These are phyloP conservation scores for Neria commutata DNA, from an alignment of 2,888 invertebrate genomes.

Conservation along the genomic window DNA sequence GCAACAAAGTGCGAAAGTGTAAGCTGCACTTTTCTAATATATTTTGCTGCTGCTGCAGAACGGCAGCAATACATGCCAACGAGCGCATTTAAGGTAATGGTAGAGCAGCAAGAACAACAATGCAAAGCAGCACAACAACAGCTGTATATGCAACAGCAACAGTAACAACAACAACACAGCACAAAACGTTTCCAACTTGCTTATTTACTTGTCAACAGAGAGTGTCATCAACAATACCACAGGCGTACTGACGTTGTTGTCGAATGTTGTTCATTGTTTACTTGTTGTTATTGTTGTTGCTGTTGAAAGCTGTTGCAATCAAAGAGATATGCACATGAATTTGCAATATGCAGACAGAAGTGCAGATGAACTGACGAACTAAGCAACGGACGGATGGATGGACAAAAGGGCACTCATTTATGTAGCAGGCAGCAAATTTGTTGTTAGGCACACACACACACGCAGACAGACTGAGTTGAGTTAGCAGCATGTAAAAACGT, in stretches of 20 bases:
- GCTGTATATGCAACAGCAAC: background rate
- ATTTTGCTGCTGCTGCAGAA: no score
- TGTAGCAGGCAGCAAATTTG: no score
- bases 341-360: background rate
- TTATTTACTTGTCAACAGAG: conserved; percentile 17
- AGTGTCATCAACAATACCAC: conserved; percentile 12
- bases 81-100: background rate
- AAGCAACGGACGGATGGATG: no score
- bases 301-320: conserved; percentile 4
- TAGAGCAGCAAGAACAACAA: background rate
- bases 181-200: conserved; percentile 5
- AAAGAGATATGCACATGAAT: conserved; percentile 1
- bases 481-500: no score
- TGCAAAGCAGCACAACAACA: no score
- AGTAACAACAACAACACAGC: conserved; percentile 3
- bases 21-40: no score
- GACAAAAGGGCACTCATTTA: no score
- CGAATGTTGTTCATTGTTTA: background rate
- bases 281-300: background rate
- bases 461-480: no score
- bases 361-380: no score
- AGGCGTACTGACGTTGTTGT: background rate
- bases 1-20: no score
- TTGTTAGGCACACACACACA: no score
- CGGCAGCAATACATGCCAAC: background rate